A percentile compares a stretch with the other conserved stretches of the same genome.
Conservation (phyloP, 2,797 vertebrate genomes). For the Crocidura indochinensis region DNA sequence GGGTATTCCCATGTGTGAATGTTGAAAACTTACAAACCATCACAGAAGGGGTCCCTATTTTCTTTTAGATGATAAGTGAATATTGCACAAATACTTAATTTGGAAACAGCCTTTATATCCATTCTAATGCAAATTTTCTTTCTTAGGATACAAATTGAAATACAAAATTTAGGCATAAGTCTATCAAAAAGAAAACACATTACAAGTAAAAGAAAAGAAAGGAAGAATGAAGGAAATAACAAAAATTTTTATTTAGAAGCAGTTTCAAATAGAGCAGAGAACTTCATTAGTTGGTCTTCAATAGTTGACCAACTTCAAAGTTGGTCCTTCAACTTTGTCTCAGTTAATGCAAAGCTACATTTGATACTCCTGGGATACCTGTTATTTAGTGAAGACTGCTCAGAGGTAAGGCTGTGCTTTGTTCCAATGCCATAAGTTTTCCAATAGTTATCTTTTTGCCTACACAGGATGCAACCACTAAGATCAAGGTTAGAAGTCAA, state of each 20-base stretch:
- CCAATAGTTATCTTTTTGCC: background rate
- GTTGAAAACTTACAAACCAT: background rate
- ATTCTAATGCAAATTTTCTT: background rate
- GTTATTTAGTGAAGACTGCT: background rate
- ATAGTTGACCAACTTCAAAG: no score
- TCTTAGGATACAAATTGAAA: conserved; percentile 5
- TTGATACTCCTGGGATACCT: background rate
- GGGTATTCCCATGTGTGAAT: background rate
- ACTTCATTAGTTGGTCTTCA: no score
- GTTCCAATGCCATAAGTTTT: no score
- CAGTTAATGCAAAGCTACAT: background rate
- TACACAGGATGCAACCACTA: background rate
- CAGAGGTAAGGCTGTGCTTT: no score
- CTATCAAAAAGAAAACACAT: background rate
- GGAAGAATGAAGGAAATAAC: background rate
- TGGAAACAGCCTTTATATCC: background rate
- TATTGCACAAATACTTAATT: background rate
- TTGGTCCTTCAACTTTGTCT: background rate
- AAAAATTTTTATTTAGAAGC: background rate
- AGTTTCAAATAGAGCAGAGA: background rate
- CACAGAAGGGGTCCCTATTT: background rate
- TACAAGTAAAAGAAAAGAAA: background rate
- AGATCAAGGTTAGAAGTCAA: background rate
- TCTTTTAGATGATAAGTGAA: background rate
- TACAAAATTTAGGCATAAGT: background rate